Percentiles rank a stretch among this genome's conserved stretches.
Evolutionary conservation across 2,797 vertebrate species (phyloP).

Genomic region (Cercopithecus petaurista): DNA sequence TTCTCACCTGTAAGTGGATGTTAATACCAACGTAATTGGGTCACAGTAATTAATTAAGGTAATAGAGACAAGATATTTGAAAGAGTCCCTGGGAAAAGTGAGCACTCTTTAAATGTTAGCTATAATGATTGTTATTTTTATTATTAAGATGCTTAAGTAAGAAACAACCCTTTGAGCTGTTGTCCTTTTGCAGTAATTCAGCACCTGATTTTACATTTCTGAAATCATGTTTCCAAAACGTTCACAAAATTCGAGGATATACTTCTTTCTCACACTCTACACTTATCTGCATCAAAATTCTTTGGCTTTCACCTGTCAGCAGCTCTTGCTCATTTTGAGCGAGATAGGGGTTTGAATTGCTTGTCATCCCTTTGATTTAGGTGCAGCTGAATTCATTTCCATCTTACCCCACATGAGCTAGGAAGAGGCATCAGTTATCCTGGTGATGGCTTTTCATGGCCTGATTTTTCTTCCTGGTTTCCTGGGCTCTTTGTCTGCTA

Average conservation of each 20-base stretch:
- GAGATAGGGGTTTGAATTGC: background rate
- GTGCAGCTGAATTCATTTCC: background rate
- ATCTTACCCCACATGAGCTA: background rate
- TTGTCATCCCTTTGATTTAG: background rate
- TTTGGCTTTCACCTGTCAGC: background rate
- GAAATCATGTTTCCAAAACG: conserved; percentile 20
- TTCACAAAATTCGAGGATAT: background rate
- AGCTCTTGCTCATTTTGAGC: background rate
- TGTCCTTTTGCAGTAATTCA: background rate
- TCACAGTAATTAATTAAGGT: background rate
- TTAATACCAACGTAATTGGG: background rate
- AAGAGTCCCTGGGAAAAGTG: background rate
- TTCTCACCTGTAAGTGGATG: background rate
- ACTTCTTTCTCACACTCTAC: background rate
- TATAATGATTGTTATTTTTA: background rate
- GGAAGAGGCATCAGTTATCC: background rate
- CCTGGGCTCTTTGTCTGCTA: background rate
- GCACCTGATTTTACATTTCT: conserved; percentile 24
- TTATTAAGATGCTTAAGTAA: background rate
- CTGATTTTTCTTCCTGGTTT: background rate
- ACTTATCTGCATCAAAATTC: background rate
- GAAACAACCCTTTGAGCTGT: background rate
- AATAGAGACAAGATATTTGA: background rate
- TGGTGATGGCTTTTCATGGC: background rate
- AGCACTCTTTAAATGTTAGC: background rate